Evolutionary conservation across 2,113 vertebrate species (phyloP), one percentile per base, ranked within the genome.

Genomic region (Pan paniscus): DNA sequence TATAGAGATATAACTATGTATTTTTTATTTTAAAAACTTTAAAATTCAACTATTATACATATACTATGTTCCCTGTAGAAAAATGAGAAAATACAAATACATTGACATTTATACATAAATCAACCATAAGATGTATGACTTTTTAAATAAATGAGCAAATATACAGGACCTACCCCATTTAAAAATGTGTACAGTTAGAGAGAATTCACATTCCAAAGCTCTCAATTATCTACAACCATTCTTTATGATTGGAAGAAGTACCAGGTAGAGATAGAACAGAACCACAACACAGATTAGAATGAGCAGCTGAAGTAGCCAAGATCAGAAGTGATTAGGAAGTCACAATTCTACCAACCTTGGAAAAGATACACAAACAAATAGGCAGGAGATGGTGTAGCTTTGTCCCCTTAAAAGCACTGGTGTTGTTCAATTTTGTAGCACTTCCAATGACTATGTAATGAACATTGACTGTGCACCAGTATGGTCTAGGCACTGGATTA

Each of bases 1-100:
- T 59, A 83, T 27, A 67, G 9, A 59, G 0, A 48, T 57, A 64
- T 48, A n/a, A 8, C 16, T 93, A 57, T 25, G 52, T 20, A 55
- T 75, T 92, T 89, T n/a, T 84, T 80, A 78, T 38, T 70, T 88
- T n/a, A n/a, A 46, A 92, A 95, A 78, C 16, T 94, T 23, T 61
- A 68, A 89, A 91, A 59, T 89, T 1, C 0, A 93, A 70, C 52
- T 25, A 94, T 38, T 83, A 22, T 50, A 57, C 6, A 17, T 38
- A 46, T 68, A 80, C 13, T 64, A 84, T 80, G n/a, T 9, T 35
- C 8, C 59, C 4, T 46, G 4, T 50, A 91, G 50, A 32, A 70
- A 92, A 64, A 70, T 73, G 32, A 67, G 50, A 81, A 93, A 84
- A 86, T n/a, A 80, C 9, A 88, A 96, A 89, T 64, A 16, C 27